Conservation (phyloP, 53 echinoderm and acorn worm genomes). For the Arbacia lixula region DNA sequence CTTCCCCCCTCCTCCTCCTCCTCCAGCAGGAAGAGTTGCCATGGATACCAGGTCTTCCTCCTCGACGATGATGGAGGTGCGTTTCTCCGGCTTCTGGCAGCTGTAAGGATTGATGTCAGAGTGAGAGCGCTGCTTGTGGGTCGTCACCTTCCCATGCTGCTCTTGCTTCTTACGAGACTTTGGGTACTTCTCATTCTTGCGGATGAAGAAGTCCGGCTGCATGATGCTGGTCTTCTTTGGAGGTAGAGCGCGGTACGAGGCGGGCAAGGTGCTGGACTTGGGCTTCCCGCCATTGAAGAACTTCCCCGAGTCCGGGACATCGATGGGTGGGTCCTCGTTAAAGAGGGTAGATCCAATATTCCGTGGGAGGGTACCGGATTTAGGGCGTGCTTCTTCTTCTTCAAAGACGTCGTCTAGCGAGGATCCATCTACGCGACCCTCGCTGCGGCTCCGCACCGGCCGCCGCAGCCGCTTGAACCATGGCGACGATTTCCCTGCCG, state of each 20-base stretch:
- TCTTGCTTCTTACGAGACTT: constrained; percentile 53
- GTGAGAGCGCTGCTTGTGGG: constrained; percentile 37
- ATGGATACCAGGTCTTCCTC: constrained; percentile 3
- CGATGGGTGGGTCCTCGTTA: constrained; percentile 7
- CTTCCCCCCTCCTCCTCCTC: constrained; percentile 23
- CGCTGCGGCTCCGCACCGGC: constrained; percentile 40
- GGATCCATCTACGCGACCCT: constrained; percentile 23
- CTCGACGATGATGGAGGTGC: constrained; percentile 44
- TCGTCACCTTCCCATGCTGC: constrained; percentile 33
- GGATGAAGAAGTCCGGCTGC: constrained; percentile 50
- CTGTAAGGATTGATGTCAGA: constrained; percentile 41
- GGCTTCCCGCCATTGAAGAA: constrained; percentile 46
- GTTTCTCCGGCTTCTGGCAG: constrained; percentile 33
- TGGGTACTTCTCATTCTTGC: constrained; percentile 44
- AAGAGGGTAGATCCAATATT: constrained; percentile 53
- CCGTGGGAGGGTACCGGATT: constrained; percentile 47
- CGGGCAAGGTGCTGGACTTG: constrained; percentile 47
- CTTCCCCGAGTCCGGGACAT: not conserved
- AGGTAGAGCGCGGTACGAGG: constrained; percentile 46
- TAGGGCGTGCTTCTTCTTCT: constrained; percentile 7
- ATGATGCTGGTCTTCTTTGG: constrained; percentile 29
- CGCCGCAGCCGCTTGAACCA: constrained; percentile 51
- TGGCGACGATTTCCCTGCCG: constrained; percentile 9
- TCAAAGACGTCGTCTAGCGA: constrained; percentile 50
- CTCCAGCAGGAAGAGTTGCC: too few relatives aligned